Base-by-base conservation (phyloP, 2,888 invertebrate genomes). In the Drosophila kanekoi region DNA sequence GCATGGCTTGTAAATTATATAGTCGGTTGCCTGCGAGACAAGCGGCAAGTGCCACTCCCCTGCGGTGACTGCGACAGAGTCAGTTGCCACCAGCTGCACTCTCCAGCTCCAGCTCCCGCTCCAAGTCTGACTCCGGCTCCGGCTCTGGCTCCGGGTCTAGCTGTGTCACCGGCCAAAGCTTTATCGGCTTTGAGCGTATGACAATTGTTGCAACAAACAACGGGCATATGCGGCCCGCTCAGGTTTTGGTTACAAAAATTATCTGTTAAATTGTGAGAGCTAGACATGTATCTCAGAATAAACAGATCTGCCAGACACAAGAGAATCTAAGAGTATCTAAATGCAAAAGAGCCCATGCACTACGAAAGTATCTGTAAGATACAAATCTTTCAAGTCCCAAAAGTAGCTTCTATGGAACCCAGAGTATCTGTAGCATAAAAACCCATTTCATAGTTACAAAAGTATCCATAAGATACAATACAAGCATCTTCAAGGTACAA, bases 21-120 rank as follows among this genome's bases (percentile, higher is more conserved):
- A 76, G 63, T 66, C 68, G 65, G 61, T 51, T 75, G 59, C 14
- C 54, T 47, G 45, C 35, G 54, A 43, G 49, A 54, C 71, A 51
- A 54, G 61, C 44, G 52, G 58, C 62, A 75, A 77, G 77, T 63
- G 66, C 45, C 77, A 70, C 60, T 77, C 79, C 63, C 28, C 35
- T 11, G 33, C 48, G 38, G 14, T 16, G 40, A 49, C 41, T 13
- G 48, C 28, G 14, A 6, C 35, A 11, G 32, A 35, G 16, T 16
- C 49, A 28, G 14, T 28, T 28, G 8, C 28, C 28, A 28, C 28
- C 8, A 28, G 11, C 38, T 0, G 1, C 51, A 35, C 4, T 35
- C 35, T 23, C 20, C 40, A 18, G 16, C 32, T 16, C 11, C 49
- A 20, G 1, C 32, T 5, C 11, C 54, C 11, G 1, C 41, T 28